Conservation (phyloP, 2,888 invertebrate species). For the Heliconius charithonia region DNA sequence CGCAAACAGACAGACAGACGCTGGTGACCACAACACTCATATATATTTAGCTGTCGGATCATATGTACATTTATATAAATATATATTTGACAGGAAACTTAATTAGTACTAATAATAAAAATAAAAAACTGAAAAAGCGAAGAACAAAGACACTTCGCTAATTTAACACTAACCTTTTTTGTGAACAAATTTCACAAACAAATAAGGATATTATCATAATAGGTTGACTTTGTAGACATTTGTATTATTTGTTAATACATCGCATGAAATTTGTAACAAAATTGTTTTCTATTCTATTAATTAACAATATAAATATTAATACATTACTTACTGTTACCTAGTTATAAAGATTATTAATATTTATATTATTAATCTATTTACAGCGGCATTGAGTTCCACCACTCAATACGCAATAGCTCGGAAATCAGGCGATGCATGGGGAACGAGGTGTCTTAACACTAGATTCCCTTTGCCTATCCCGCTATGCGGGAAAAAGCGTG, state of each 20-base stretch:
- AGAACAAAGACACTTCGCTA: neutral
- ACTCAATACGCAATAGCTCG: neutral
- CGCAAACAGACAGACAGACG: slow-evolving; percentile 47
- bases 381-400: neutral
- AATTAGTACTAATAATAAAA: too few relatives aligned
- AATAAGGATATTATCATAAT: neutral
- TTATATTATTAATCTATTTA: neutral
- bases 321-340: neutral
- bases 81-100: neutral
- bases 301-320: neutral
- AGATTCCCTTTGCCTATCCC: neutral
- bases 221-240: neutral
- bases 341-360: neutral
- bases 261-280: neutral
- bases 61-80: neutral
- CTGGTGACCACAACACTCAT: slow-evolving; percentile 29
- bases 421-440: neutral
- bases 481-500: neutral
- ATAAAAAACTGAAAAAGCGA: neutral
- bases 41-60: slow-evolving; percentile 47
- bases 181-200: neutral
- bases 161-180: too few relatives aligned
- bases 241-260: neutral
- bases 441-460: neutral
- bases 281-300: neutral